Conservation (phyloP, 2,888 invertebrate species). For the Metalampra italica region DNA sequence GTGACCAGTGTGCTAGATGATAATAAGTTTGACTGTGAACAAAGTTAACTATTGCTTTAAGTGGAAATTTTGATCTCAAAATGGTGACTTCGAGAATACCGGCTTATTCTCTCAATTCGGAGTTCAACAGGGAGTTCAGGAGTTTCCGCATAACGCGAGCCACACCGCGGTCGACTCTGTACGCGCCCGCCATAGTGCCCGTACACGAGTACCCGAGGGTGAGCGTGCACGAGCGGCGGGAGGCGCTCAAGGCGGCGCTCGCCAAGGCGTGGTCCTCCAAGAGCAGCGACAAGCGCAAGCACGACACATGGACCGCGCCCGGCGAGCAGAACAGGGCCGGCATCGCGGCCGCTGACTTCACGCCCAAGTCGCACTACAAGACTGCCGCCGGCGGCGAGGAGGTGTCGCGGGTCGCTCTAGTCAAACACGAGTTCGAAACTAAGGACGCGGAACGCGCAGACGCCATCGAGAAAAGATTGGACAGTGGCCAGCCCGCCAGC, state of each 20-base stretch:
- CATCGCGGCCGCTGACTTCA: slow-evolving; percentile 57
- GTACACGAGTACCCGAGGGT: slow-evolving; percentile 80
- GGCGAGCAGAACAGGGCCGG: slow-evolving; percentile 58
- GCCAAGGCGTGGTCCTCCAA: slow-evolving; percentile 73
- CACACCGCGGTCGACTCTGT: slow-evolving; percentile 70
- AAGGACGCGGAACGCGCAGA: slow-evolving; percentile 59
- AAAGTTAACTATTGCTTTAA: slow-evolving; percentile 41
- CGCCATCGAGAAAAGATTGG: slow-evolving; percentile 47
- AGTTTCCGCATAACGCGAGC: slow-evolving; percentile 77
- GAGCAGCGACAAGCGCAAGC: slow-evolving; percentile 64
- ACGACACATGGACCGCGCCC: slow-evolving; percentile 68
- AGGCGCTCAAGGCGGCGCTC: slow-evolving; percentile 72
- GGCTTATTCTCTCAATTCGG: slow-evolving; percentile 80
- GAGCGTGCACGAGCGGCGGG: slow-evolving; percentile 74
- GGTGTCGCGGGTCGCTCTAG: slow-evolving; percentile 61
- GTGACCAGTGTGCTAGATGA: slow-evolving; percentile 70
- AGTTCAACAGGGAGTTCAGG: slow-evolving; percentile 80
- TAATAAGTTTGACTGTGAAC: slow-evolving; percentile 57
- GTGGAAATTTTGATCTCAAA: slow-evolving; percentile 76
- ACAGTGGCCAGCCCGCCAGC: slow-evolving; percentile 54
- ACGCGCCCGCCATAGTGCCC: slow-evolving; percentile 76
- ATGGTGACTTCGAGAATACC: slow-evolving; percentile 82
- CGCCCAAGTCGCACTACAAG: slow-evolving; percentile 48
- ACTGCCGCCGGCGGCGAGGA: slow-evolving; percentile 42
- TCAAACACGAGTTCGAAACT: slow-evolving; percentile 67